Conservation (phyloP, 2,888 invertebrate species). For the Selenia dentaria region DNA sequence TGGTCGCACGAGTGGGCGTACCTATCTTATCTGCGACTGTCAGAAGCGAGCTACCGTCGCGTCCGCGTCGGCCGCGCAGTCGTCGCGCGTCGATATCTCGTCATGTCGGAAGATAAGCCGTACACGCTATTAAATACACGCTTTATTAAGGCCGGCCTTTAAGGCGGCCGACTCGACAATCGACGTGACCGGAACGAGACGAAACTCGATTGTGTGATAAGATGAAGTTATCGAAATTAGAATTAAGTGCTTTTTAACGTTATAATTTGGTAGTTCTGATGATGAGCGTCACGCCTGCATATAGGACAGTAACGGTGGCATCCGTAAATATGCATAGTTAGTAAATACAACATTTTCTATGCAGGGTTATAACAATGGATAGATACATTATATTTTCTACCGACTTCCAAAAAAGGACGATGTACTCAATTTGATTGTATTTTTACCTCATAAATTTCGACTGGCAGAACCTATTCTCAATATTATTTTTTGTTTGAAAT, state of each 20-base stretch:
- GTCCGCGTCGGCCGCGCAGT: slow-evolving; percentile 37
- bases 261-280: neutral
- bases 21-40: slow-evolving; percentile 62
- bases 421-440: too few species aligned
- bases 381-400: too few species aligned
- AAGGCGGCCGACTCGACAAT: slow-evolving; percentile 9
- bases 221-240: slow-evolving; percentile 7
- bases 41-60: slow-evolving; percentile 52
- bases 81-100: slow-evolving; percentile 38
- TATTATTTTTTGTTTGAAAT: too few species aligned
- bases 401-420: too few species aligned
- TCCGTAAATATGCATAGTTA: too few species aligned
- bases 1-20: slow-evolving; percentile 42
- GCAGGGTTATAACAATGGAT: too few species aligned
- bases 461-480: too few species aligned
- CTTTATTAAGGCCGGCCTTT: slow-evolving; percentile 41
- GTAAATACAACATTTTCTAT: too few species aligned
- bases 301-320: too few species aligned
- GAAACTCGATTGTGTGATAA: slow-evolving; percentile 12
- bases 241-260: slow-evolving; percentile 4
- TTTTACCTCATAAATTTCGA: too few species aligned
- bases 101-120: slow-evolving; percentile 60
- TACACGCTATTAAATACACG: slow-evolving; percentile 57
- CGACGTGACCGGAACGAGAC: slow-evolving; percentile 20
- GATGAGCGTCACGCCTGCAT: too few species aligned